A percentile compares a stretch with the other conserved stretches of the same genome.
phyloP scores from a whole-genome alignment of 2,797 vertebrate genomes.

The Chelonia mydas region DNA sequence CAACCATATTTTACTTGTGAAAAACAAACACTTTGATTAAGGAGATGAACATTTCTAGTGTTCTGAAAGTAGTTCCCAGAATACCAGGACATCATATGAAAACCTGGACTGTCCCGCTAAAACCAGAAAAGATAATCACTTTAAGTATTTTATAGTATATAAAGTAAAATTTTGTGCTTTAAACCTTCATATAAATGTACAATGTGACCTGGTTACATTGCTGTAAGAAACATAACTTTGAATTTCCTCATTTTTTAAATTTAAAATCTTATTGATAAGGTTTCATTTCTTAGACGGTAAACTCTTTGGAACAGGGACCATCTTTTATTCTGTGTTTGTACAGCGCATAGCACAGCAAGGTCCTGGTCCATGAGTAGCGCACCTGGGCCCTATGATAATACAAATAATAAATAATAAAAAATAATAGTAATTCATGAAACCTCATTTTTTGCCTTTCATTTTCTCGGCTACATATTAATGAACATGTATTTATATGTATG shows the following conservation, averaged over 20 bases:
- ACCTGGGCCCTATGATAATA: not conserved
- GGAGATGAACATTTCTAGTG: not conserved
- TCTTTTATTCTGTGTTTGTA: not conserved
- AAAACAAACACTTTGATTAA: rapidly evolving
- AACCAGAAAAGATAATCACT: not conserved
- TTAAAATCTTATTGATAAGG: conserved; percentile 71
- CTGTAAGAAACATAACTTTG: conserved; percentile 57
- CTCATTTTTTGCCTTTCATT: conserved; percentile 67
- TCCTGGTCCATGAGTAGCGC: not conserved
- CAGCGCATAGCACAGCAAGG: not conserved
- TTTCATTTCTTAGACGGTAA: conserved; percentile 28
- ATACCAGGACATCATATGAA: not conserved
- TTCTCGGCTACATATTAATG: conserved; percentile 72
- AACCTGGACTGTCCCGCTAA: not conserved
- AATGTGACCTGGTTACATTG: conserved; percentile 69
- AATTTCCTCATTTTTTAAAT: conserved; percentile 58
- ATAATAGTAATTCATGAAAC: conserved; percentile 48
- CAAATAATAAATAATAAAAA: not conserved
- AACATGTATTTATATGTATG: conserved; percentile 55
- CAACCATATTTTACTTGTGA: not conserved
- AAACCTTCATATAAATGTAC: not conserved
- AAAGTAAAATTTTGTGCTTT: not conserved
- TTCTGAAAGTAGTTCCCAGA: not conserved
- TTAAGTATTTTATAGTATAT: not conserved
- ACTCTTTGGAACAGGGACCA: not conserved